These are phyloP conservation scores for Mycalesis mineus DNA, from an alignment of 2,888 invertebrate species.

Conservation along the genomic window DNA sequence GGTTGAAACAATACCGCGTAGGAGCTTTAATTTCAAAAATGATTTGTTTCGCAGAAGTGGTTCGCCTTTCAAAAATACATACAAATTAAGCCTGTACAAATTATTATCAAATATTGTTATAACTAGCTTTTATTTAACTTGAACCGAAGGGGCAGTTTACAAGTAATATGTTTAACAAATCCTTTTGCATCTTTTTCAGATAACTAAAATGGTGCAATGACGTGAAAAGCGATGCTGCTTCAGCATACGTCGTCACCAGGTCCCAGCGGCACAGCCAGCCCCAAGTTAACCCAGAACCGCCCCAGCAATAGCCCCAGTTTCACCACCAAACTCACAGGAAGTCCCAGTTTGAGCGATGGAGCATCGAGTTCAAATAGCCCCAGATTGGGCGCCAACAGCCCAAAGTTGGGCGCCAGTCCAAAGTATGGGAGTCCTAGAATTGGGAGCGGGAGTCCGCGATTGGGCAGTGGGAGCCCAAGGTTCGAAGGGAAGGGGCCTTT, in stretches of 20 bases:
- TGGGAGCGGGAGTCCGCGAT: conserved; percentile 66
- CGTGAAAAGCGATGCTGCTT: conserved; percentile 70
- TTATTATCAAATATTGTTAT: too few species aligned
- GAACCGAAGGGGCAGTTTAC: too few species aligned
- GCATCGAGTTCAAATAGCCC: conserved; percentile 51
- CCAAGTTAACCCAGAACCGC: conserved; percentile 56
- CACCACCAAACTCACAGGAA: conserved; percentile 47
- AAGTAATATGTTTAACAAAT: neutral
- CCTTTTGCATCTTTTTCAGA: conserved; percentile 44
- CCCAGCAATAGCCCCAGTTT: conserved; percentile 52
- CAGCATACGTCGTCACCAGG: conserved; percentile 74
- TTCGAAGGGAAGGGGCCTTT: conserved; percentile 43
- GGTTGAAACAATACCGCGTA: too few species aligned
- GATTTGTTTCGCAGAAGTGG: too few species aligned
- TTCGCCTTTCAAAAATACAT: too few species aligned
- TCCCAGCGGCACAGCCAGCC: conserved; percentile 73
- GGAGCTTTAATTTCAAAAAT: too few species aligned
- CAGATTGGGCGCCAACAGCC: conserved; percentile 45
- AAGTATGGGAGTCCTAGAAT: conserved; percentile 60
- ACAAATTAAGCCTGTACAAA: too few species aligned
- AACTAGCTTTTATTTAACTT: too few species aligned
- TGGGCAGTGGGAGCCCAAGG: conserved; percentile 69
- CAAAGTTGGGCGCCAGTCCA: conserved; percentile 59
- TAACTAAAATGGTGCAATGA: conserved; percentile 63
- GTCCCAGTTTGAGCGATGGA: conserved; percentile 55